Evolutionary conservation across 2,797 vertebrate species (phyloP).

Genomic region (Arnoldichthys spilopterus): DNA sequence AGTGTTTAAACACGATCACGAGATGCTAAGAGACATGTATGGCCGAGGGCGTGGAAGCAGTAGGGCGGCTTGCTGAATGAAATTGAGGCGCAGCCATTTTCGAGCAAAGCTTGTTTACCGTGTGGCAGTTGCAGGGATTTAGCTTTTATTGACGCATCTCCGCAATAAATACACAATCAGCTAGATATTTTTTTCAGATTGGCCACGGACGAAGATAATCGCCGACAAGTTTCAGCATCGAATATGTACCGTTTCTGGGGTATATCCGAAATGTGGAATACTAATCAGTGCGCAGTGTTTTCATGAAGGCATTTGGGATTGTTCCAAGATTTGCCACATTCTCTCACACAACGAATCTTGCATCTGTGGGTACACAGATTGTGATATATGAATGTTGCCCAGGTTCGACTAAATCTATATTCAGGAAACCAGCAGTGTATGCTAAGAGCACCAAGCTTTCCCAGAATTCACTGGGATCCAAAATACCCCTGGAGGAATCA

Average conservation of each 20-base stretch:
- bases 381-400: no score
- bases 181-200: no score
- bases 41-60: neutral
- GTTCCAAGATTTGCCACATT: neutral
- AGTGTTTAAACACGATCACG: neutral
- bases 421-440: neutral
- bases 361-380: neutral
- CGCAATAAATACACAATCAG: neutral
- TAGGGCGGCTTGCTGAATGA: neutral
- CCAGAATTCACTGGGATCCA: no score
- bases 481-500: neutral
- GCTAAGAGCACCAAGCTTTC: neutral
- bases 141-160: neutral
- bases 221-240: neutral
- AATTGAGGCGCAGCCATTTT: slow-evolving; percentile 41
- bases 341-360: neutral
- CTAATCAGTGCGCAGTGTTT: neutral
- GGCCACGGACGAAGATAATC: neutral
- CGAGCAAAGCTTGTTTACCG: slow-evolving; percentile 33
- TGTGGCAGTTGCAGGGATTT: neutral
- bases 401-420: neutral
- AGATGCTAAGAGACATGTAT: no score
- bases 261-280: neutral
- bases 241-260: neutral
- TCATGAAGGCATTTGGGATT: neutral